Percentiles rank a stretch among this genome's conserved stretches.
phyloP scores from a whole-genome alignment of 1,140 invertebrate genomes.

The Rhopalosiphum maidis region DNA sequence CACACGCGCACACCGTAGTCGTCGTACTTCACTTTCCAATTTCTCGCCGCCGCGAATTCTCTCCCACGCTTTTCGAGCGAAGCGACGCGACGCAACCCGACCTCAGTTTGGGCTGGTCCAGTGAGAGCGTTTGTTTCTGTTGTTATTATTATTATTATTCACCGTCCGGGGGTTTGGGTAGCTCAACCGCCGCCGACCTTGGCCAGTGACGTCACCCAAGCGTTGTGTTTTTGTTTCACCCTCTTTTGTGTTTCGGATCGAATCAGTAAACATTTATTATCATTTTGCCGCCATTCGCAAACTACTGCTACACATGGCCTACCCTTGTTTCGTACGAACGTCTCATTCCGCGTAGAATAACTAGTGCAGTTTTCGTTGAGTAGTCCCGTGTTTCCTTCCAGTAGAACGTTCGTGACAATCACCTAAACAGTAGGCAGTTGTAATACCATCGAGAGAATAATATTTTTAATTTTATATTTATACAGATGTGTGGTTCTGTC shows the following conservation, averaged over 20 bases:
- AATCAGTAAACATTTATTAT: not conserved
- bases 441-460: not conserved
- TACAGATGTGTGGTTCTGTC: not conserved
- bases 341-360: not conserved
- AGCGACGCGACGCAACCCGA: slow-evolving; percentile 9
- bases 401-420: not conserved
- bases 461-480: not conserved
- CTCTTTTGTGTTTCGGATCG: not conserved
- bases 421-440: not conserved
- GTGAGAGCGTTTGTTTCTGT: not conserved
- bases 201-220: slow-evolving; percentile 20
- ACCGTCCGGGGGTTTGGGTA: not conserved
- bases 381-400: not conserved
- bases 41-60: not conserved
- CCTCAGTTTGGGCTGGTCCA: slow-evolving; percentile 36
- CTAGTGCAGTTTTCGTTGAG: not conserved
- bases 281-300: not conserved
- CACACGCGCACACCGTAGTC: slow-evolving; percentile 1
- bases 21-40: not conserved
- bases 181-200: slow-evolving; percentile 14
- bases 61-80: not conserved
- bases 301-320: not conserved
- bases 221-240: slow-evolving; percentile 13
- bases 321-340: not conserved
- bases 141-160: slow-evolving; percentile 27